These are phyloP conservation scores for Gopherus flavomarginatus DNA, from an alignment of 2,113 vertebrate species.

Conservation along the genomic window DNA sequence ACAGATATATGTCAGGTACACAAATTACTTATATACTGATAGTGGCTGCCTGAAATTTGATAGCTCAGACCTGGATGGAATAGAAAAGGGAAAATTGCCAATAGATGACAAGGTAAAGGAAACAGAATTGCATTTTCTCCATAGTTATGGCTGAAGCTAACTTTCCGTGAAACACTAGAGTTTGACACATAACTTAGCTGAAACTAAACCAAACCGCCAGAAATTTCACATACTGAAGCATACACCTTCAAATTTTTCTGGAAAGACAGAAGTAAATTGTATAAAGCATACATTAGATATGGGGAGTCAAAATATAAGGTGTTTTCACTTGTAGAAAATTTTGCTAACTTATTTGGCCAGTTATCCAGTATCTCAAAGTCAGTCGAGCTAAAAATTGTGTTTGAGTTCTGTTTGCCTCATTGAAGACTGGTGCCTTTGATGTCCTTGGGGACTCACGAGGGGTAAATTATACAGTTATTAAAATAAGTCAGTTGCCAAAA, in stretches of 20 bases:
- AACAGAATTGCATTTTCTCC: not conserved
- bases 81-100: not conserved
- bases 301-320: not conserved
- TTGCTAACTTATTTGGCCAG: not conserved
- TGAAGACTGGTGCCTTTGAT: not conserved
- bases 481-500: not conserved
- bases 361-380: not conserved
- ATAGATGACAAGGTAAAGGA: not conserved
- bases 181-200: not conserved
- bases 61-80: not conserved
- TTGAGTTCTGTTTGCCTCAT: not conserved
- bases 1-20: not conserved
- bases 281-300: not conserved
- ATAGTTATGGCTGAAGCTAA: not conserved
- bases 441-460: not conserved
- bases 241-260: not conserved
- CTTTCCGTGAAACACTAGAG: not conserved
- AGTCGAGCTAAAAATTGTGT: not conserved
- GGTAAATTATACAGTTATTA: not conserved
- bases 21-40: not conserved
- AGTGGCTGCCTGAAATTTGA: not conserved
- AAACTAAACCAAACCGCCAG: constrained; percentile 8
- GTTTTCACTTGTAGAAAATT: not conserved
- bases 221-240: not conserved
- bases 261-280: not conserved